A percentile compares a stretch with the other conserved stretches of the same genome.
Evolutionary conservation across 1,140 invertebrate species (phyloP).

Genomic region (Aricia agestis): DNA sequence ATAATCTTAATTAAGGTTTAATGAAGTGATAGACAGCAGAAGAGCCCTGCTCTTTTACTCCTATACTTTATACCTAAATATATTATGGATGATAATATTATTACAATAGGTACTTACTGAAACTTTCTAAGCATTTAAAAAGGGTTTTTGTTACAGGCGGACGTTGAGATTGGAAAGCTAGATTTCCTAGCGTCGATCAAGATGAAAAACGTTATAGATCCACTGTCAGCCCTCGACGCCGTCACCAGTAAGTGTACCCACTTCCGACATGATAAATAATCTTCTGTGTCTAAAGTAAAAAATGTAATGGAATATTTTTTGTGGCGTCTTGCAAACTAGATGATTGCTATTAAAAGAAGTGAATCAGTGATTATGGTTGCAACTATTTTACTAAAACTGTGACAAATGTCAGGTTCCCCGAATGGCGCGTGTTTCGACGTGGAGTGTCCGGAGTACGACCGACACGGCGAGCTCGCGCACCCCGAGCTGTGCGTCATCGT

Average conservation of each 20-base stretch:
- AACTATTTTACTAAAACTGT: not conserved
- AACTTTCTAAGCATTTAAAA: no score
- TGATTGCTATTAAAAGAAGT: no score
- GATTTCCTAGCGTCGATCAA: constrained; percentile 29
- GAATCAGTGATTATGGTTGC: no score
- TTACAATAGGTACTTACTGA: no score
- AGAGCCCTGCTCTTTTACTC: no score
- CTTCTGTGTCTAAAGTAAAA: not conserved
- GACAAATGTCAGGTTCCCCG: not conserved
- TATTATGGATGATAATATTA: no score
- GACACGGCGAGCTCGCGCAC: constrained; percentile 64
- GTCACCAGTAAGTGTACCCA: not conserved
- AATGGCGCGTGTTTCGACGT: constrained; percentile 27
- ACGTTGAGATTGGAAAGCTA: constrained; percentile 57
- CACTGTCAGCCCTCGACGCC: not conserved
- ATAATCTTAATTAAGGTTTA: no score
- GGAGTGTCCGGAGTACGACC: constrained; percentile 44
- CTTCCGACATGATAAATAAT: not conserved
- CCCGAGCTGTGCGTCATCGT: constrained; percentile 79
- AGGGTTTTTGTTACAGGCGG: constrained; percentile 46
- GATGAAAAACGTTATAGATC: constrained; percentile 2
- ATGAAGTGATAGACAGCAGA: no score
- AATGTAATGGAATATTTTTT: not conserved
- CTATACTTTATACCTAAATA: not conserved
- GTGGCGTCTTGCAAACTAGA: not conserved